Percentiles rank a stretch among this genome's conserved stretches.
phyloP scores from a whole-genome alignment of 2,888 invertebrate genomes.

The Macrophya alboannulata region DNA sequence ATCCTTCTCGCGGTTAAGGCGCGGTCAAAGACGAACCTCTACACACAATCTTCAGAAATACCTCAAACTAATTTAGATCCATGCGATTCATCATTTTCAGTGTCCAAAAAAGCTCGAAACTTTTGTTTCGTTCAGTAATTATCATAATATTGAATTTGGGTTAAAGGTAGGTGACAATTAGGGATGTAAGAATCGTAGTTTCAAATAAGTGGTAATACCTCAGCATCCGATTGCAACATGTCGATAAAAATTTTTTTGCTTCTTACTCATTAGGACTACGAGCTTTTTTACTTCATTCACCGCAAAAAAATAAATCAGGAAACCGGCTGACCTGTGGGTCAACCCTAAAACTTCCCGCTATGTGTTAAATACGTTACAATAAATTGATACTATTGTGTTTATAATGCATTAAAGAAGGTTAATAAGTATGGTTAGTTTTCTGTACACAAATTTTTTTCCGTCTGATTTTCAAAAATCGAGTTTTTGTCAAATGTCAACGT shows the following conservation, averaged over 20 bases:
- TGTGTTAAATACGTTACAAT: no score
- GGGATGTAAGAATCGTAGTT: neutral
- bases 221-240: neutral
- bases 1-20: neutral
- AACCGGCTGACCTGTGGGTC: no score
- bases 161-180: neutral
- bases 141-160: no score
- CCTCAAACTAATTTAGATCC: neutral
- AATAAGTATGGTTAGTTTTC: no score
- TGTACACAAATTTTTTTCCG: no score
- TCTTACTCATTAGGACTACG: neutral
- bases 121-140: neutral
- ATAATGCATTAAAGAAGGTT: no score
- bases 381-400: no score
- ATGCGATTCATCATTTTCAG: neutral
- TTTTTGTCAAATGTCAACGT: no score
- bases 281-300: neutral
- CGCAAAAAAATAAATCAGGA: no score
- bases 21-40: neutral
- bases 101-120: neutral
- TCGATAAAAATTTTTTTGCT: neutral
- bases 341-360: no score
- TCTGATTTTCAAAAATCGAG: no score
- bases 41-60: neutral
- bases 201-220: neutral